These are phyloP conservation scores for Sturnus vulgaris DNA, from an alignment of 2,113 vertebrate genomes.

Conservation along the genomic window DNA sequence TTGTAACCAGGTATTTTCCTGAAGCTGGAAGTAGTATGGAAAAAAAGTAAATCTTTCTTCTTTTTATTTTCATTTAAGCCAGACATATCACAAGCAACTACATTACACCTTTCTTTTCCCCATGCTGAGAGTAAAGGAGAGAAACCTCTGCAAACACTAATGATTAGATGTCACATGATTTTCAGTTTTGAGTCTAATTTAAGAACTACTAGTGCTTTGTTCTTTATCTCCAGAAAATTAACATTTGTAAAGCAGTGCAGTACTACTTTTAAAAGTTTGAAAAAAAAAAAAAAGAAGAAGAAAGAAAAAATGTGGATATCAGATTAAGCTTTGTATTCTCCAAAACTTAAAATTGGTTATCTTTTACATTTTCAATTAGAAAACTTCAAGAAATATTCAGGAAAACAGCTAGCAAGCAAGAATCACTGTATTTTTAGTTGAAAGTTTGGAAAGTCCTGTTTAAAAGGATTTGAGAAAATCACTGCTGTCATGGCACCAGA, in stretches of 20 bases:
- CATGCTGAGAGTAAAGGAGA: constrained; percentile 44
- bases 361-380: neutral
- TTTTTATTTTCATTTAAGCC: neutral
- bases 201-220: neutral
- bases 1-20: neutral
- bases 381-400: neutral
- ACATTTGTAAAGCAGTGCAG: neutral
- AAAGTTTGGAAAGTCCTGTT: neutral
- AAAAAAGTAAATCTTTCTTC: neutral
- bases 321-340: neutral
- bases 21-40: neutral
- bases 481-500: neutral
- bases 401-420: neutral
- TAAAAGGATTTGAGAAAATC: neutral
- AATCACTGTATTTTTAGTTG: neutral
- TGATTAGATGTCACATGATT: neutral
- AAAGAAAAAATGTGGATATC: neutral
- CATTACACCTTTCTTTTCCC: neutral
- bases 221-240: neutral
- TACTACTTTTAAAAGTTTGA: neutral
- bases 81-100: neutral
- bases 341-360: neutral
- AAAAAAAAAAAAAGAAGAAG: neutral
- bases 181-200: neutral
- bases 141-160: neutral